Percentiles rank a stretch among this genome's conserved stretches.
Conservation (phyloP, 2,888 invertebrate genomes). For the Drosophila eohydei region DNA sequence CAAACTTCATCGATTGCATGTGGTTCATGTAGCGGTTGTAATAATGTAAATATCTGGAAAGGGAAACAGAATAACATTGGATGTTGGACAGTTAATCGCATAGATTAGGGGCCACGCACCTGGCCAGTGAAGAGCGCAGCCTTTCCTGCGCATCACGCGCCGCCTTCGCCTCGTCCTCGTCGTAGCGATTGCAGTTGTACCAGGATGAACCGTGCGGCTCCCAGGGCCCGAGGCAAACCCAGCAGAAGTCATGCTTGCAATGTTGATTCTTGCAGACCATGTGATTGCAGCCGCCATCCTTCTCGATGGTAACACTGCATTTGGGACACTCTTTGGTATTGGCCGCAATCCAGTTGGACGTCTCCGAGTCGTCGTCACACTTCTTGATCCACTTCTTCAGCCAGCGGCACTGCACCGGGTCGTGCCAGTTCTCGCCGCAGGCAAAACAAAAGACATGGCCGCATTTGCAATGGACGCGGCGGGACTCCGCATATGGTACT, state of each 20-base stretch:
- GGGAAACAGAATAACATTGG: neutral
- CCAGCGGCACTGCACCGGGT: slow-evolving; percentile 97
- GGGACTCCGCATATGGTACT: slow-evolving; percentile 95
- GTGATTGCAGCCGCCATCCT: slow-evolving; percentile 99
- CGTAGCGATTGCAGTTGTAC: slow-evolving; percentile 99
- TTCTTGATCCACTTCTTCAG: slow-evolving; percentile 99
- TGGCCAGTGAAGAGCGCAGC: slow-evolving; percentile 96
- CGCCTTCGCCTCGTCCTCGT: slow-evolving; percentile 98
- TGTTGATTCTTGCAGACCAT: slow-evolving; percentile 99
- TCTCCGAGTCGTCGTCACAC: slow-evolving; percentile 99
- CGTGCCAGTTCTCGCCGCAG: slow-evolving; percentile 99
- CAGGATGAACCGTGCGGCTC: slow-evolving; percentile 99
- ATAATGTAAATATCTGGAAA: slow-evolving; percentile 95
- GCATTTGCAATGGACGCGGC: slow-evolving; percentile 97
- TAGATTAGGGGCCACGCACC: slow-evolving; percentile 86
- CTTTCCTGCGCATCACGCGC: slow-evolving; percentile 98
- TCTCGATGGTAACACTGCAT: slow-evolving; percentile 98
- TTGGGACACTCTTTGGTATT: slow-evolving; percentile 99
- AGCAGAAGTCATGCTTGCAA: slow-evolving; percentile 99
- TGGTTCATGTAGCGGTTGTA: slow-evolving; percentile 99
- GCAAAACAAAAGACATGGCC: slow-evolving; percentile 97
- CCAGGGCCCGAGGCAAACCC: slow-evolving; percentile 99
- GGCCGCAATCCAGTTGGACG: slow-evolving; percentile 99
- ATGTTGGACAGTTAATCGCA: neutral
- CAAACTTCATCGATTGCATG: slow-evolving; percentile 99